Evolutionary conservation across 2,888 invertebrate genomes (phyloP).

Genomic region (Ennomos erosarius): DNA sequence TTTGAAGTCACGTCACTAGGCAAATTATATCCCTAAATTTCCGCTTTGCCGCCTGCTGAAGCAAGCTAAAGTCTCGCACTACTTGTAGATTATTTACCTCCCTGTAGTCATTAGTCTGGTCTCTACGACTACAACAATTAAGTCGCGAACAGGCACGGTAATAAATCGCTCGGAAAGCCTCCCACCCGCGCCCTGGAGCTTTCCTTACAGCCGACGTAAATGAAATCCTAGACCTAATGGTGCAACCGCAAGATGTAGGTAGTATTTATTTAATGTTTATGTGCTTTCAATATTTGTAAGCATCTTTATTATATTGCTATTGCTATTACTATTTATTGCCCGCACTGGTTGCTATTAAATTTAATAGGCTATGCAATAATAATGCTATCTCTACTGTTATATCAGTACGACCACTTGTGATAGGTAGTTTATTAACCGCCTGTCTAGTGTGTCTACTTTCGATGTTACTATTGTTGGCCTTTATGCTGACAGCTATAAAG

Average conservation of each 20-base stretch:
- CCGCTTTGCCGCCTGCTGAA: not conserved
- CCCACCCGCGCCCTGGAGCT: constrained; percentile 26
- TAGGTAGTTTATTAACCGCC: not conserved
- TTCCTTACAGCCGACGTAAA: constrained; percentile 8
- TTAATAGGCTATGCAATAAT: constrained; percentile 5
- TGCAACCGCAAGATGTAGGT: constrained; percentile 2
- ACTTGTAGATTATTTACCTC: constrained; percentile 28
- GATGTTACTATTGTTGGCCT: no score
- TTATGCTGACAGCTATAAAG: no score
- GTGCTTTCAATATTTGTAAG: not conserved
- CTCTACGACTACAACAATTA: constrained; percentile 29
- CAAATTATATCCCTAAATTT: constrained; percentile 8
- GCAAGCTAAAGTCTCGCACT: constrained; percentile 4
- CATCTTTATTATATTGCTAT: not conserved
- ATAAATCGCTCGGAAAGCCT: constrained; percentile 34
- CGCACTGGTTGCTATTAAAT: not conserved
- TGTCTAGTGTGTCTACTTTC: no score
- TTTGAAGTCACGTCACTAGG: constrained; percentile 13
- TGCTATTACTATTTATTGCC: not conserved
- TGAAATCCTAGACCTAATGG: constrained; percentile 21
- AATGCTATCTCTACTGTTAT: not conserved
- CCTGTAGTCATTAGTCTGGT: constrained; percentile 30
- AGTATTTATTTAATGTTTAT: constrained; percentile 1
- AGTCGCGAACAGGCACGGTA: constrained; percentile 29
- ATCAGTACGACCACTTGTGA: not conserved